Conservation (phyloP, 2,888 invertebrate species). For the Alviniconcha strummeri region DNA sequence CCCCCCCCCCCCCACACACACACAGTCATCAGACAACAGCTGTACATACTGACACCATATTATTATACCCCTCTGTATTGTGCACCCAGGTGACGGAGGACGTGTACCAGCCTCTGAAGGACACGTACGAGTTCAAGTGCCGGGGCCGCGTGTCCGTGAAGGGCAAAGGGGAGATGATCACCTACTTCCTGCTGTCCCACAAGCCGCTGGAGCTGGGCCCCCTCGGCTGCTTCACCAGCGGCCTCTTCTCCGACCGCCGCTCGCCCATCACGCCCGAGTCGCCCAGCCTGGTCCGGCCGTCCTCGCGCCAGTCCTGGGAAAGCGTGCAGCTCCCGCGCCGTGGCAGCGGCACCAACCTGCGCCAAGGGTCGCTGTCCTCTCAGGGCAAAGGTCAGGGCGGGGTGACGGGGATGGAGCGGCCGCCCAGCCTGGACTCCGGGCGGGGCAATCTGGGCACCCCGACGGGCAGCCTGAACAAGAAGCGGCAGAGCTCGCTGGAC, state of each 20-base stretch:
- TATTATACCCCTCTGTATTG: no score
- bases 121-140: slow-evolving; percentile 63
- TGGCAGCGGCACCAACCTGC: slow-evolving; percentile 44
- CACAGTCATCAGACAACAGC: no score
- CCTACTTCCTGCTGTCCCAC: slow-evolving; percentile 83
- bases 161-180: slow-evolving; percentile 95
- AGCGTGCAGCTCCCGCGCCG: slow-evolving; percentile 34
- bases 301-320: slow-evolving; percentile 45
- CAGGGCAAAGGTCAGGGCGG: slow-evolving; percentile 41
- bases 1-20: no score
- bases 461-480: slow-evolving; percentile 66
- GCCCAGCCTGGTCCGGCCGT: slow-evolving; percentile 39
- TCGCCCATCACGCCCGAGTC: slow-evolving; percentile 42
- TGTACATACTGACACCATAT: no score
- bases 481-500: slow-evolving; percentile 53
- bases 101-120: slow-evolving; percentile 83
- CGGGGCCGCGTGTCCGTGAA: slow-evolving; percentile 85
- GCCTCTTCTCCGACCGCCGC: slow-evolving; percentile 40
- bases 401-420: slow-evolving; percentile 43
- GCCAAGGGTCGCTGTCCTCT: slow-evolving; percentile 49
- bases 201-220: slow-evolving; percentile 37
- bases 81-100: slow-evolving; percentile 85
- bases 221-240: slow-evolving; percentile 33
- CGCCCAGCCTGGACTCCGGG: slow-evolving; percentile 44
- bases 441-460: slow-evolving; percentile 49